These are phyloP conservation scores for Acronicta leporina DNA, from an alignment of 2,888 invertebrate species.

Conservation along the genomic window DNA sequence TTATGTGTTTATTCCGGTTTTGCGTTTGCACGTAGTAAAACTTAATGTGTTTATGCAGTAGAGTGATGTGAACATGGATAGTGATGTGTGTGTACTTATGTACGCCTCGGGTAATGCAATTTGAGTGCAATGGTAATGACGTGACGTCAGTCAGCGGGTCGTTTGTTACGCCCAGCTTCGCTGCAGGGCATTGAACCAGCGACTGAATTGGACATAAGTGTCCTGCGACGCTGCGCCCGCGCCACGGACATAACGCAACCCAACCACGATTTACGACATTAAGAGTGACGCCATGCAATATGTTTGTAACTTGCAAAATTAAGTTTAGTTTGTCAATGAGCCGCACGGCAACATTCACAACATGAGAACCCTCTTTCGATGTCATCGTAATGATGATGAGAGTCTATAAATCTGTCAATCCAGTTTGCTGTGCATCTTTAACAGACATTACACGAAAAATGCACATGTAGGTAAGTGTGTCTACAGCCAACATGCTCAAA, in stretches of 20 bases:
- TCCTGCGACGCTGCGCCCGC: constrained; percentile 74
- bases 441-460: constrained; percentile 30
- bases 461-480: constrained; percentile 11
- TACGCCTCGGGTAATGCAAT: constrained; percentile 67
- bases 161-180: constrained; percentile 74
- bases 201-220: constrained; percentile 85
- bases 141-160: constrained; percentile 81
- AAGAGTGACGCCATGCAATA: constrained; percentile 65
- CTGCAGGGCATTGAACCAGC: constrained; percentile 82
- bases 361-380: constrained; percentile 6
- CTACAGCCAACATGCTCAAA: neutral
- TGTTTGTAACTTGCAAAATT: constrained; percentile 64
- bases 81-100: constrained; percentile 46
- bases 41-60: constrained; percentile 21
- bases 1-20: constrained; percentile 31
- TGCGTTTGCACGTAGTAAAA: constrained; percentile 28
- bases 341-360: constrained; percentile 29
- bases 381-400: constrained; percentile 32
- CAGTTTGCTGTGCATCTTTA: constrained; percentile 25
- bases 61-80: constrained; percentile 26
- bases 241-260: constrained; percentile 73
- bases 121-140: constrained; percentile 78
- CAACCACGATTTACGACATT: constrained; percentile 76
- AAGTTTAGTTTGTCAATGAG: constrained; percentile 55
- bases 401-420: constrained; percentile 43